These are phyloP conservation scores for Malacoctenus gilli DNA, from an alignment of 2,797 vertebrate genomes.

Conservation along the genomic window DNA sequence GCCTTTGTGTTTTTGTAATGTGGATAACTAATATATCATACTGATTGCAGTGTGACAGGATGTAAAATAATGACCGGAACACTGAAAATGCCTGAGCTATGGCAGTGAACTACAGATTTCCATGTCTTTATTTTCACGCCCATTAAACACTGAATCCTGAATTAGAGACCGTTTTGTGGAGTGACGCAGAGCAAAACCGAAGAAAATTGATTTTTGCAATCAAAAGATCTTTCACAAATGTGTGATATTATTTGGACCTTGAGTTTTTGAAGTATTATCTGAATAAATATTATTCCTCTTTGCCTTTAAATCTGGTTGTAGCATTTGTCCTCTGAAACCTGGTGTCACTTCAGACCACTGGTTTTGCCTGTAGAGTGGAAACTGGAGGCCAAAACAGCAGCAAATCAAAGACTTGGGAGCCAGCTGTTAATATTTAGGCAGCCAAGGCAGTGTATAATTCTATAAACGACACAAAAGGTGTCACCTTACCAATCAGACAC, in stretches of 20 bases:
- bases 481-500: constrained; percentile 41
- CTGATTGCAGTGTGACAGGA: too few species aligned
- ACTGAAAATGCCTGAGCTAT: not conserved
- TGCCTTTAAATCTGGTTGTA: constrained; percentile 12
- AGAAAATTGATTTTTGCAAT: not conserved
- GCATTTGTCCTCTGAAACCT: constrained; percentile 20
- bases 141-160: constrained; percentile 1
- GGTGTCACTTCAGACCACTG: constrained; percentile 25
- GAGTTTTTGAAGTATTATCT: constrained; percentile 21
- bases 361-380: constrained; percentile 29
- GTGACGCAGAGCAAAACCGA: constrained; percentile 5
- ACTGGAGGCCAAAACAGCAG: constrained; percentile 1
- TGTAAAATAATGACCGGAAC: too few species aligned
- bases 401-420: constrained; percentile 23
- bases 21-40: too few species aligned
- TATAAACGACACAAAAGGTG: constrained; percentile 34
- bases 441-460: constrained; percentile 22
- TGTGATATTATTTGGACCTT: constrained; percentile 6
- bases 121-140: not conserved
- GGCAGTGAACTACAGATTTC: not conserved
- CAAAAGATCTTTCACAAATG: not conserved
- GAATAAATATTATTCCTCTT: constrained; percentile 12
- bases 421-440: constrained; percentile 51
- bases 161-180: not conserved
- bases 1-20: too few species aligned